Base-by-base conservation (phyloP, 2,888 invertebrate species). In the Prenolepis imparis region DNA sequence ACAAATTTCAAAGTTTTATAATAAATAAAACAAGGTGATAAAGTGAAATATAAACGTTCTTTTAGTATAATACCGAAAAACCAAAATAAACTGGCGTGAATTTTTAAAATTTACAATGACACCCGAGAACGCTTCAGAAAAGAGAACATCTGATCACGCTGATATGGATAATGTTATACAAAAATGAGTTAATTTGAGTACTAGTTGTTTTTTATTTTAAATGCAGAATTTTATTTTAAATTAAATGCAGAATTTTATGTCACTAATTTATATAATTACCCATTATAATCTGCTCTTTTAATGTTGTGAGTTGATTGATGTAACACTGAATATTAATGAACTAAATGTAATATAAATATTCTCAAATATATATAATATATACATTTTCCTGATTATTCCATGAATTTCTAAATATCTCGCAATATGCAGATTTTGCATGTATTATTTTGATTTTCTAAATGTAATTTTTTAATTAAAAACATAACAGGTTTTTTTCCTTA, bases 151-250 rank as follows among this genome's bases (percentile, higher is more conserved):
- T 55, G 9, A 6, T n/a, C 12, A 2, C 15, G 12, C 5, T 6
- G 5, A 24, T 21, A 21, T 52, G 21, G 15, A 55, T 21, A 21
- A 18, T 72, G 18, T 39, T 72, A 39, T 36, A 9, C 11, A 36
- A 55, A 21, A 55, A 15, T 18, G 15, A 55, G 1, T 70, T 55
- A 21, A 15, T 36, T 72, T 18, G 55, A 57, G 24, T 57, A n/a
- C n/a, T n/a, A 36, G 21, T 24, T 12, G 1, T 73, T 72, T 52
- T 57, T 41, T 11, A 39, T 57, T 73, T 59, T 6, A 24, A 57
- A 12, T 57, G 21, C 57, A 21, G 5, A 21, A 57, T 57, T 57
- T 41, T 11, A 39, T 57, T 73, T 73, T 59, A 73, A 57, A 59
- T 59, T 6, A 24, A 57, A 12, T 57, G 21, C 57, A 21, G 5